Base-by-base conservation (phyloP, 2,888 invertebrate genomes). In the Cyclophora punctaria region DNA sequence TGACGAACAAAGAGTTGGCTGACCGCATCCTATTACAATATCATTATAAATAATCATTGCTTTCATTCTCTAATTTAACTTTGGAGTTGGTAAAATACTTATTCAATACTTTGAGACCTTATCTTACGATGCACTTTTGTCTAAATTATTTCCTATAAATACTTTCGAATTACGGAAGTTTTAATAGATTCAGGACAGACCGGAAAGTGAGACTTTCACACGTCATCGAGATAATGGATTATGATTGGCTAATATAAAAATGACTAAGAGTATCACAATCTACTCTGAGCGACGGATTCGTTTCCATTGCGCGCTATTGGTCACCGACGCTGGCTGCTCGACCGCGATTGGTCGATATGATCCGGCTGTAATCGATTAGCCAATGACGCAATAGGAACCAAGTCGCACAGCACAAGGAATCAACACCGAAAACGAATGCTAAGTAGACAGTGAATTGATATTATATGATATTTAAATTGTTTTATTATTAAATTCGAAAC, bases 401-500 rank as follows among this genome's bases (percentile, higher is more conserved):
- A 80, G 80, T 72, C 59, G 71, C 70, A 73, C 81, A 81, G 76
- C 68, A 71, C 79, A 80, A 86, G 87, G 87, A 88, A 86, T 85
- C 85, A 85, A 88, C 87, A 87, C 86, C 87, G 87, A 86, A 83
- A 86, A 83, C 74, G 78, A 80, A 82, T 78, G 73, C 82, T 85
- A 84, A 83, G 85, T 86, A 88, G 87, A 88, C 87, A 88, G 87
- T 86, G 87, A 88, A 85, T 84, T 83, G 86, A 83, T 87, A 85
- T 82, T 80, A 86, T 71, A 80, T 81, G 83, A 83, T 83, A 83
- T 82, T 78, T 73, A 58, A 73, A 76, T 73, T 20, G 20, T 75
- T 71, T 71, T 62, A 63, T 58, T 65, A 72, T 80, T 86, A 83
- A 85, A 87, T 87, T 87, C 83, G 83, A 83, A 85, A 80, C 83